Evolutionary conservation across 2,888 invertebrate species (phyloP), one percentile per base, ranked within the genome.

Genomic region (Brachypalpus laphriformis): DNA sequence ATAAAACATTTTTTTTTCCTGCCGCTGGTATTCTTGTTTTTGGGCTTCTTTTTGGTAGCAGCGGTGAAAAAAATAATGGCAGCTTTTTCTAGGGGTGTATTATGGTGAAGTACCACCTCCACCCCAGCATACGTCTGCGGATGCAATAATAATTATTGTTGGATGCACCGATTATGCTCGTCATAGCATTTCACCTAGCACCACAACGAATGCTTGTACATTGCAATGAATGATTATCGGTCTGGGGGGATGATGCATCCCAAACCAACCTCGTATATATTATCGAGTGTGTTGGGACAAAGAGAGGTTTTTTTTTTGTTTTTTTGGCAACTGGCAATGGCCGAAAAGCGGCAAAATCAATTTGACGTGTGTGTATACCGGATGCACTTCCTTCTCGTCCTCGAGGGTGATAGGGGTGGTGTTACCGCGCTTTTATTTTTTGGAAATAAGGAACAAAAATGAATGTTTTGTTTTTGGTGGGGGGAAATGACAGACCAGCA

Each of bases 71-170:
- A 78, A 80, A 83, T 57, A 42, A 83, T 75, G 80, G 80, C 83
- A 75, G 74, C 70, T 76, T 82, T 80, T 63, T 59, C 45, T 61
- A 37, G 63, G 71, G 56, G 74, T 57, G 78, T 63, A 74, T 78
- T 78, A 83, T 28, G 82, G 77, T 31, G 34, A 83, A 74, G 83
- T 65, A 70, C 82, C 74, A 70, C 42, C 74, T 66, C 66, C 74
- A 80, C 37, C 47, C 83, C 61, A 51, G 57, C 74, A 74, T 83
- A 80, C 74, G 81, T 81, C 85, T 76, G 81, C 81, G 85, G 85
- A 81, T 85, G 85, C 85, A 85, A 85, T 80, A 85, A 85, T 85
- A 85, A 85, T 85, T 85, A 85, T 85, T 85, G 80, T 85, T 81
- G 80, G 85, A 85, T 85, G 76, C 81, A 81, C 75, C 85, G 85